Conservation (phyloP, 2,113 vertebrate genomes). For the Chamaea fasciata region DNA sequence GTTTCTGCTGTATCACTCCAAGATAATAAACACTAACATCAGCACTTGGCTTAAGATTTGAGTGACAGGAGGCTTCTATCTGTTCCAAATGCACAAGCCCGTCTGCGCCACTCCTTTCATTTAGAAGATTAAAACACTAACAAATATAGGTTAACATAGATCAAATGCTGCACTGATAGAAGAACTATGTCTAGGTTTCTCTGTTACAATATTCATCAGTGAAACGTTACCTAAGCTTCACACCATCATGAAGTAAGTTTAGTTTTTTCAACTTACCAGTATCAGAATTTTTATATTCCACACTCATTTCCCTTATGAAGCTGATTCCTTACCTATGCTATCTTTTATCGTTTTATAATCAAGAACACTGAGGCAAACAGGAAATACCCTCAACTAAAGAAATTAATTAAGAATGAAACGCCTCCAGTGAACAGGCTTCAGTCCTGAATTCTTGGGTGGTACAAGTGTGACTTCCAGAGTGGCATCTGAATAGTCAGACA, state of each 20-base stretch:
- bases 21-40: not conserved
- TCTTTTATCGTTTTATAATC: not conserved
- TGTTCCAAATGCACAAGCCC: not conserved
- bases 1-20: not conserved
- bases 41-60: not conserved
- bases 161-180: not conserved
- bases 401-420: fast-evolving
- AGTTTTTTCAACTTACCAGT: not conserved
- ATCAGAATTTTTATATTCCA: not conserved
- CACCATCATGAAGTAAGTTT: not conserved
- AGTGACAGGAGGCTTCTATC: not conserved
- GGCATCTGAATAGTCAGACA: not conserved
- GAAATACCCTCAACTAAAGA: not conserved
- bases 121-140: not conserved
- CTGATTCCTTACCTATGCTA: not conserved
- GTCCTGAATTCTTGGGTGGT: not conserved
- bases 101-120: not conserved
- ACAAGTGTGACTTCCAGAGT: not conserved
- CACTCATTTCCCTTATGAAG: not conserved
- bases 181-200: not conserved
- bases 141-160: not conserved
- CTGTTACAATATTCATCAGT: not conserved
- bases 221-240: not conserved
- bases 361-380: not conserved
- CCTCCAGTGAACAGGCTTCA: not conserved